Percentiles rank a stretch among this genome's conserved stretches.
Conservation (phyloP, 2,888 invertebrate genomes). For the Mythimna loreyi region DNA sequence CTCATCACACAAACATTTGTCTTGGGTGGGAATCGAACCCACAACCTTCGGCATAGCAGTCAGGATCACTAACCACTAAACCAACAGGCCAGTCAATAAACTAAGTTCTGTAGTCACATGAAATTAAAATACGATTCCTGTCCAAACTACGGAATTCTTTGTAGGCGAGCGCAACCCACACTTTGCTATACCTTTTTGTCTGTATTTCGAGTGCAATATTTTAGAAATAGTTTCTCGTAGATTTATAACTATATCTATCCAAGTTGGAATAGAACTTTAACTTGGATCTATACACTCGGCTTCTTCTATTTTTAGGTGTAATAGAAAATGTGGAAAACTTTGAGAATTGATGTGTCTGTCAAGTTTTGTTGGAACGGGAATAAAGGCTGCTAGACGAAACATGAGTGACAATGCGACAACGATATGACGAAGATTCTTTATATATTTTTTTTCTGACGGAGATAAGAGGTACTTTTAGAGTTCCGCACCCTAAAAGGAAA, state of each 20-base stretch:
- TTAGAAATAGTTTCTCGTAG: slow-evolving; percentile 2
- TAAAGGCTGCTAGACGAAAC: background rate
- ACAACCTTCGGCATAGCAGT: too few species aligned
- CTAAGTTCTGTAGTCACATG: too few species aligned
- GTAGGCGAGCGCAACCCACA: background rate
- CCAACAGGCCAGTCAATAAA: too few species aligned
- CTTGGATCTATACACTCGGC: background rate
- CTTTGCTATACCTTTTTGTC: background rate
- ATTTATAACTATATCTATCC: slow-evolving; percentile 17
- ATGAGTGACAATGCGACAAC: too few species aligned
- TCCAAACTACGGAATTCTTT: background rate
- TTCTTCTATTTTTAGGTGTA: slow-evolving; percentile 7
- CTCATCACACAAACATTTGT: too few species aligned
- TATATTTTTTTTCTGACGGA: too few species aligned
- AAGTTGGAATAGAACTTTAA: background rate
- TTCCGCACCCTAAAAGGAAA: too few species aligned
- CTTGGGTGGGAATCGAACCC: too few species aligned
- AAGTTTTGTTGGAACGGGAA: background rate
- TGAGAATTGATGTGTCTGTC: background rate
- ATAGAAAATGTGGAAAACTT: slow-evolving; percentile 2
- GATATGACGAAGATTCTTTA: too few species aligned
- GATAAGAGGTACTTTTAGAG: too few species aligned
- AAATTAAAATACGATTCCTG: too few species aligned
- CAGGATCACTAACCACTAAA: too few species aligned
- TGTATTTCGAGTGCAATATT: slow-evolving; percentile 5